These are phyloP conservation scores for Percopsis transmontana DNA, from an alignment of 2,113 vertebrate species.

Conservation along the genomic window DNA sequence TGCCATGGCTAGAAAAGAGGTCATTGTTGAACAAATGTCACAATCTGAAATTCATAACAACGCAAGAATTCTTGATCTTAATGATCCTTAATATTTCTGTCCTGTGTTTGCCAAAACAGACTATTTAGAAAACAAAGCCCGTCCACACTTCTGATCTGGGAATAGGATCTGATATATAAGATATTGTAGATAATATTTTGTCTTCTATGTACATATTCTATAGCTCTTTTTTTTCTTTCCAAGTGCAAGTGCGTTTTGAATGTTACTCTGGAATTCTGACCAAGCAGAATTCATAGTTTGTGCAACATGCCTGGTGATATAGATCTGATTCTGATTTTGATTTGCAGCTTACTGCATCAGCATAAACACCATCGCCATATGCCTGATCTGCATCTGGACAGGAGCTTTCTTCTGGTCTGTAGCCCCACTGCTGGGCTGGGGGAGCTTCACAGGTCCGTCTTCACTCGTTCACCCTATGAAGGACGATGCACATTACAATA, in stretches of 20 bases:
- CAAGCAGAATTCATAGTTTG: not conserved
- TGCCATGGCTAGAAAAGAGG: conserved; percentile 46
- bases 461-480: not conserved
- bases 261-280: too few relatives aligned
- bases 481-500: not conserved
- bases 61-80: conserved; percentile 53
- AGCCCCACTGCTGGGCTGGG: conserved; percentile 87
- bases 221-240: too few relatives aligned
- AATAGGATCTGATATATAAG: not conserved
- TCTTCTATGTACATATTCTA: too few relatives aligned
- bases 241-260: too few relatives aligned
- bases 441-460: conserved; percentile 86
- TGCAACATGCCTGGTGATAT: not conserved
- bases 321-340: conserved; percentile 17
- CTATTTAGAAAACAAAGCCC: conserved; percentile 23
- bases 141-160: conserved; percentile 9
- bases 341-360: conserved; percentile 82
- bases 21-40: conserved; percentile 73
- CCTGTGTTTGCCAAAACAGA: conserved; percentile 29
- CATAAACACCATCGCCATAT: conserved; percentile 76
- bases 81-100: conserved; percentile 48
- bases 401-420: conserved; percentile 86
- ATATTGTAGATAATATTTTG: not conserved
- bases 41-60: conserved; percentile 60
- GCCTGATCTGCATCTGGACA: conserved; percentile 84